These are phyloP conservation scores for Pachypsylla venusta DNA, from an alignment of 1,140 invertebrate species.

Conservation along the genomic window DNA sequence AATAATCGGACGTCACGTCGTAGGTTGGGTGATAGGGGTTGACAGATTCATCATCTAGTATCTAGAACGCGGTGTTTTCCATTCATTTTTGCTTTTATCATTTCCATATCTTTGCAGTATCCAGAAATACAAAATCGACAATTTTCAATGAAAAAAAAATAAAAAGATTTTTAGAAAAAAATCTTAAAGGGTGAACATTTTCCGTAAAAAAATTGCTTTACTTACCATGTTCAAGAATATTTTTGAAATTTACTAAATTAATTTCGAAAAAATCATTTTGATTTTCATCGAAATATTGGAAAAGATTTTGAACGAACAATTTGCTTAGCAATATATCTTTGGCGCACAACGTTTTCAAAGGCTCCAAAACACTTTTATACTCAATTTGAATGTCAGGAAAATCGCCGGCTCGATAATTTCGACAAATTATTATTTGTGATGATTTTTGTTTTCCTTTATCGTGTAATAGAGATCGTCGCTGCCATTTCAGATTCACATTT, in stretches of 20 bases:
- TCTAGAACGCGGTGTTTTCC: too few relatives aligned
- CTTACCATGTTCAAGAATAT: conserved; percentile 1
- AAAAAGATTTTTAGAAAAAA: too few relatives aligned
- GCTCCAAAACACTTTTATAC: neutral
- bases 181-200: too few relatives aligned
- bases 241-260: neutral
- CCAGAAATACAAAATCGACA: too few relatives aligned
- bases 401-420: neutral
- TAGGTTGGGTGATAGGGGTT: too few relatives aligned
- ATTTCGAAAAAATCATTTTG: neutral
- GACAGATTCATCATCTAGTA: too few relatives aligned
- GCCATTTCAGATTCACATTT: too few relatives aligned
- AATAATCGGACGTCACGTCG: too few relatives aligned
- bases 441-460: neutral
- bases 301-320: neutral
- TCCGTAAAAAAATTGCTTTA: too few relatives aligned
- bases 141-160: too few relatives aligned
- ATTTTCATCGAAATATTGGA: neutral
- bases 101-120: too few relatives aligned
- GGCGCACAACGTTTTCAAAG: neutral
- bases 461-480: neutral
- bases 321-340: neutral
- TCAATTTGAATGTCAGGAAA: neutral
- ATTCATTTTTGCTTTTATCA: too few relatives aligned
- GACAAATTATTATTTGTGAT: neutral